A percentile compares a stretch with the other conserved stretches of the same genome.
Conservation (phyloP, 2,888 invertebrate species). For the Eustalomyia histrio region DNA sequence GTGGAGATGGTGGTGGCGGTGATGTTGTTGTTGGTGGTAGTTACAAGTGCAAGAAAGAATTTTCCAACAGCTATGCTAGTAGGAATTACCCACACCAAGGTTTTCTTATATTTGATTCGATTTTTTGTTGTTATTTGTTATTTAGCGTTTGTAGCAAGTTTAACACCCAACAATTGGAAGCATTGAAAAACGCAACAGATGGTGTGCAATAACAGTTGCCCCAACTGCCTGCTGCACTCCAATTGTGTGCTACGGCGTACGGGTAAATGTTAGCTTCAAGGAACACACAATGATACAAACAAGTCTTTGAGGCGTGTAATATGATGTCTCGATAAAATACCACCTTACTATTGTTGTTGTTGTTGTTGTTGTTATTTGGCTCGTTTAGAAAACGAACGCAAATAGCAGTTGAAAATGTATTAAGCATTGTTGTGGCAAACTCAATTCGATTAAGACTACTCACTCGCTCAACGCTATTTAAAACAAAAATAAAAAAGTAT, state of each 20-base stretch:
- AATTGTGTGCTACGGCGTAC: slow-evolving; percentile 31
- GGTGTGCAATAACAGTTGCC: slow-evolving; percentile 55
- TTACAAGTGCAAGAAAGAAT: slow-evolving; percentile 58
- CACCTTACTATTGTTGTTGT: slow-evolving; percentile 71
- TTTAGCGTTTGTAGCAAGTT: slow-evolving; percentile 41
- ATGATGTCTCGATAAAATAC: slow-evolving; percentile 80
- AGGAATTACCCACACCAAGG: slow-evolving; percentile 52
- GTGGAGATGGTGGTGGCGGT: slow-evolving; percentile 35
- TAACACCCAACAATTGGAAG: slow-evolving; percentile 63
- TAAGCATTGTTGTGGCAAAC: slow-evolving; percentile 24
- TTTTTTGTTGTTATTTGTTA: slow-evolving; percentile 32
- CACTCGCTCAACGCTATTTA: slow-evolving; percentile 14
- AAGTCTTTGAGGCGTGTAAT: slow-evolving; percentile 79
- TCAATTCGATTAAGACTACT: slow-evolving; percentile 32
- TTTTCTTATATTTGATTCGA: slow-evolving; percentile 7
- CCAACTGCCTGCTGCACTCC: slow-evolving; percentile 25
- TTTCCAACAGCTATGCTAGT: slow-evolving; percentile 57
- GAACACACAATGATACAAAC: slow-evolving; percentile 73
- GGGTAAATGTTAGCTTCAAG: slow-evolving; percentile 48
- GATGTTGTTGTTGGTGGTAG: slow-evolving; percentile 36
- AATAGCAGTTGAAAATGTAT: slow-evolving; percentile 4
- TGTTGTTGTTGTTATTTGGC: slow-evolving; percentile 22
- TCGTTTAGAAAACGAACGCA: slow-evolving; percentile 50
- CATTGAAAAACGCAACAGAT: slow-evolving; percentile 59
- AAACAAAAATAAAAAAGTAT: background rate